These are phyloP conservation scores for Hoplodrina blanda DNA, from an alignment of 2,888 invertebrate species.

Conservation along the genomic window DNA sequence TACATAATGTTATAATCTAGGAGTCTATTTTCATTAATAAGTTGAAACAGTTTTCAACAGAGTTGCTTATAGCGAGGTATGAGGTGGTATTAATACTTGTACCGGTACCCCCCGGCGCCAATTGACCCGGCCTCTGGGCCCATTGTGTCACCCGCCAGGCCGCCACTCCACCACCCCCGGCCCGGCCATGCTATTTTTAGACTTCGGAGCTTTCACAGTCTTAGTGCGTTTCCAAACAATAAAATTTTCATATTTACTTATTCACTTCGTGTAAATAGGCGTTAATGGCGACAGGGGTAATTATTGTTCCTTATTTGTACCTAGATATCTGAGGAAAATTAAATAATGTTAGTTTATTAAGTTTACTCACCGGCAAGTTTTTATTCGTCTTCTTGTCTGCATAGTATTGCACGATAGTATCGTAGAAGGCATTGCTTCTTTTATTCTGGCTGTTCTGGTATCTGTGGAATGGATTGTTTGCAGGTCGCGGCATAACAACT, in stretches of 20 bases:
- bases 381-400: slow-evolving; percentile 85
- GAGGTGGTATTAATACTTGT: slow-evolving; percentile 66
- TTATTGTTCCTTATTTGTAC: slow-evolving; percentile 14
- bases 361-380: slow-evolving; percentile 90
- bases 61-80: slow-evolving; percentile 64
- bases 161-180: slow-evolving; percentile 81
- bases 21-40: slow-evolving; percentile 29
- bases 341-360: not conserved
- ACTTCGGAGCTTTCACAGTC: slow-evolving; percentile 79
- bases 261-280: slow-evolving; percentile 20
- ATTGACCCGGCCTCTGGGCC: slow-evolving; percentile 87
- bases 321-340: slow-evolving; percentile 13
- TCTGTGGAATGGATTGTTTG: slow-evolving; percentile 81
- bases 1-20: slow-evolving; percentile 43
- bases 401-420: slow-evolving; percentile 88
- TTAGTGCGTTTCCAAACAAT: slow-evolving; percentile 71
- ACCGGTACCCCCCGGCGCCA: slow-evolving; percentile 72
- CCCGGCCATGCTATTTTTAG: slow-evolving; percentile 89
- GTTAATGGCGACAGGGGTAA: slow-evolving; percentile 22
- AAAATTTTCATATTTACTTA: slow-evolving; percentile 61
- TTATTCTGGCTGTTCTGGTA: slow-evolving; percentile 74
- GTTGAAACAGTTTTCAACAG: slow-evolving; percentile 34
- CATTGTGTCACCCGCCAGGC: slow-evolving; percentile 86
- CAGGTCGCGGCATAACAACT: slow-evolving; percentile 91
- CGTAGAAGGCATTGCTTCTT: slow-evolving; percentile 83